A percentile compares a stretch with the other conserved stretches of the same genome.
phyloP scores from a whole-genome alignment of 2,888 invertebrate species.

The Peribatodes rhomboidaria region DNA sequence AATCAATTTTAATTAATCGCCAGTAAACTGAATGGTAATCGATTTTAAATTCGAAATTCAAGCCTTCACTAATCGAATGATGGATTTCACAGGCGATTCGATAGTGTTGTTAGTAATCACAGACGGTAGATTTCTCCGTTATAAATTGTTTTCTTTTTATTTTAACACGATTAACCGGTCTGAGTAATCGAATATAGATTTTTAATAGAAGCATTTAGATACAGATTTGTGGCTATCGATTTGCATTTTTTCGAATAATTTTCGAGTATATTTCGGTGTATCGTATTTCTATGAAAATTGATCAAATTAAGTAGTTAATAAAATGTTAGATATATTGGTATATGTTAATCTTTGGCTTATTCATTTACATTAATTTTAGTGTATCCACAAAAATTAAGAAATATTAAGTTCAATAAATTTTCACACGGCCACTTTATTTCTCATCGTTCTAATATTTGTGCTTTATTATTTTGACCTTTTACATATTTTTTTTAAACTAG shows the following conservation, averaged over 20 bases:
- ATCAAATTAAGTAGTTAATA: slow-evolving; percentile 35
- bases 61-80: slow-evolving; percentile 58
- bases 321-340: slow-evolving; percentile 25
- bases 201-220: slow-evolving; percentile 35
- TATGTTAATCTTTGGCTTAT: slow-evolving; percentile 22
- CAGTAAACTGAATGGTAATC: slow-evolving; percentile 50
- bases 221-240: slow-evolving; percentile 31
- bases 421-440: background rate
- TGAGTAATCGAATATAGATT: slow-evolving; percentile 30
- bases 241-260: slow-evolving; percentile 33
- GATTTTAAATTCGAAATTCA: slow-evolving; percentile 52
- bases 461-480: too few species aligned
- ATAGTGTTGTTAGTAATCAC: slow-evolving; percentile 54
- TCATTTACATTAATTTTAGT: slow-evolving; percentile 2
- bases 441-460: too few species aligned
- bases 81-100: slow-evolving; percentile 65
- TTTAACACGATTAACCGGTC: slow-evolving; percentile 39
- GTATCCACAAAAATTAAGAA: slow-evolving; percentile 1
- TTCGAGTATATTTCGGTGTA: slow-evolving; percentile 22
- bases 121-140: slow-evolving; percentile 56
- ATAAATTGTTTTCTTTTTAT: slow-evolving; percentile 44
- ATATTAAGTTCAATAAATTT: background rate
- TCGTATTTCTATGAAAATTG: slow-evolving; percentile 26
- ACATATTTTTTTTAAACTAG: too few species aligned
- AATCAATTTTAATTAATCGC: slow-evolving; percentile 58